Evolutionary conservation across 2,888 invertebrate species (phyloP).

Genomic region (Caenorhabditis sp.): DNA sequence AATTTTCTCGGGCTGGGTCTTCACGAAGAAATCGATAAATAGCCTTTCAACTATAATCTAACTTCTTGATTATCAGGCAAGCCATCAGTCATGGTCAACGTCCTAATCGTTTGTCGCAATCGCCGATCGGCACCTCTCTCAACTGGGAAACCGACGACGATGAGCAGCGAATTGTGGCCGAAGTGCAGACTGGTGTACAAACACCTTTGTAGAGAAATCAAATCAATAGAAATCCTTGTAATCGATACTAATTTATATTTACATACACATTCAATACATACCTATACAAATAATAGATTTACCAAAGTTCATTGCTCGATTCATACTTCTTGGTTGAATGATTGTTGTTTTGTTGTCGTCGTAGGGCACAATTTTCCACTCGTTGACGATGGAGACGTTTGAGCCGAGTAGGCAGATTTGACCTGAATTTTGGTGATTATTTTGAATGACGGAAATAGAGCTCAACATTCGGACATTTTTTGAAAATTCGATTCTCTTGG

Average conservation of each 20-base stretch:
- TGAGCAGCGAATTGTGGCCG: constrained; percentile 5
- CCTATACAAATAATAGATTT: constrained; percentile 12
- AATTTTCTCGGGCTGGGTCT: no score
- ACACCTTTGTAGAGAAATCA: neutral
- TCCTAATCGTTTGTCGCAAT: constrained; percentile 26
- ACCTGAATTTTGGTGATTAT: constrained; percentile 18
- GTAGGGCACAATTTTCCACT: constrained; percentile 31
- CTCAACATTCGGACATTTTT: no score
- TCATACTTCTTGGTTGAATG: constrained; percentile 20
- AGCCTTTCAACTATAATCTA: no score
- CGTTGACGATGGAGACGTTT: constrained; percentile 29
- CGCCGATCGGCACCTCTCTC: neutral
- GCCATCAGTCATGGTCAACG: constrained; percentile 49
- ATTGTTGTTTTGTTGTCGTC: constrained; percentile 32
- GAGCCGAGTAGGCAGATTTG: constrained; percentile 26
- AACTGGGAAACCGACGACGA: neutral
- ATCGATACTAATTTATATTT: neutral
- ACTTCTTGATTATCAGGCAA: constrained; percentile 52
- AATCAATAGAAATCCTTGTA: neutral
- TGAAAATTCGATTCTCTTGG: no score
- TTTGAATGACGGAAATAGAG: neutral
- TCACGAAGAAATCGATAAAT: no score
- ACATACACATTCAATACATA: neutral
- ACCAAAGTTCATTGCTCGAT: constrained; percentile 29
- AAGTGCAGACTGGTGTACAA: constrained; percentile 8